Evolutionary conservation across 2,888 invertebrate species (phyloP), one percentile per base, ranked within the genome.

Genomic region (Polia nebulosa): DNA sequence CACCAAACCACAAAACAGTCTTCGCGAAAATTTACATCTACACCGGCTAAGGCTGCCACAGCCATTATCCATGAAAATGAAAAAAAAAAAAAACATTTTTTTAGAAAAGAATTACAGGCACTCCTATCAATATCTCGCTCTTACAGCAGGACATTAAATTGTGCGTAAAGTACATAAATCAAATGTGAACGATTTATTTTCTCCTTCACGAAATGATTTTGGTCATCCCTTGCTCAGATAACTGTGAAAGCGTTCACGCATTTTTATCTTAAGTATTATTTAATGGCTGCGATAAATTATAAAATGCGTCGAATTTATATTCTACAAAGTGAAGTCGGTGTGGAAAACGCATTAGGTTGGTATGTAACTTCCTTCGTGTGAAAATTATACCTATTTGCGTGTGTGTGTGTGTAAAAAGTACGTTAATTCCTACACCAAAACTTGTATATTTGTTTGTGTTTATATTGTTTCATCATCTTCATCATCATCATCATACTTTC

Each of bases 81-180:
- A 63, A 75, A 39, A 49, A 0, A 15, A 7, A n/a, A 13, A 0
- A 17, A 1, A 39, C 44, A 34, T 11, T 41, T 22, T 5, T 51
- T 52, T 62, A 45, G 47, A 44, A 41, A 73, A 59, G 67, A 70
- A 65, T 70, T 68, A 61, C 61, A 47, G 34, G 15, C 41, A 39
- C 62, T 82, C 68, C 49, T 74, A 64, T 76, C 72, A 72, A 81
- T 81, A 70, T 65, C 69, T 67, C 61, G 15, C 20, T 65, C 29
- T 60, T 56, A 73, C 60, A 72, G 65, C 25, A 80, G 57, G 68
- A 77, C 72, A 77, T 81, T 81, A 81, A 82, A 82, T 77, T 82
- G 81, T 62, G 81, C 81, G 81, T 77, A 73, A 77, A 68, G 71
- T 29, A 61, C 75, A 82, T 82, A 82, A 82, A 82, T 82, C 83